phyloP scores from a whole-genome alignment of 2,888 invertebrate species.

The Acrocera orbiculus region DNA sequence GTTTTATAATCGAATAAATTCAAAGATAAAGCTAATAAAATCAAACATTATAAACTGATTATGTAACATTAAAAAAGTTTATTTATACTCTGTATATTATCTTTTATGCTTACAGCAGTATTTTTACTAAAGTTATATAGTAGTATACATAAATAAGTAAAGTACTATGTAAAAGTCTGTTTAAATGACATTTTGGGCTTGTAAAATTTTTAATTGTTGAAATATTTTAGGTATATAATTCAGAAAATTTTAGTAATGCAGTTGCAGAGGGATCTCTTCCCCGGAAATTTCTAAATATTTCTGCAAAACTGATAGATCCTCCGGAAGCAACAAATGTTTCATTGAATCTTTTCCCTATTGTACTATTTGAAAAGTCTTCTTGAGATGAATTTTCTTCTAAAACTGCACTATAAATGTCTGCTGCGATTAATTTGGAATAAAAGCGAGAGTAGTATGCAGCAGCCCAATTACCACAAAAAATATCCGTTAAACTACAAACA shows the following conservation, averaged over 20 bases:
- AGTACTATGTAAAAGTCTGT: no score
- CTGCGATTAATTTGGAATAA: conserved; percentile 80
- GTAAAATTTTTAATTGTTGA: no score
- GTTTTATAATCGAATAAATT: no score
- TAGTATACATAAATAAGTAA: no score
- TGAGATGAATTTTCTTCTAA: conserved; percentile 33
- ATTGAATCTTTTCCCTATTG: conserved; percentile 52
- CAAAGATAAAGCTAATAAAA: no score
- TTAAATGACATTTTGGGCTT: no score
- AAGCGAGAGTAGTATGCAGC: conserved; percentile 72
- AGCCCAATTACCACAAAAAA: conserved; percentile 68
- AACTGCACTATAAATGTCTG: conserved; percentile 78
- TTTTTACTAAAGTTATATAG: no score
- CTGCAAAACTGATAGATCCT: conserved; percentile 61
- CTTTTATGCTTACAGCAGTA: no score
- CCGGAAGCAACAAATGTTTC: conserved; percentile 71
- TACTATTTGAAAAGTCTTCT: conserved; percentile 24
- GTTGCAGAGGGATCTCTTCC: conserved; percentile 82
- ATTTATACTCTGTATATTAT: no score
- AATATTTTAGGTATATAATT: no score
- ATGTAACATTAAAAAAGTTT: no score
- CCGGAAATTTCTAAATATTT: conserved; percentile 77
- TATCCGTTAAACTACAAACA: conserved; percentile 67
- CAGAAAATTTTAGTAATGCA: conserved; percentile 43
- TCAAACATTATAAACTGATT: no score